Conservation (phyloP, 2,888 invertebrate genomes). For the Orchesellides sinensis region DNA sequence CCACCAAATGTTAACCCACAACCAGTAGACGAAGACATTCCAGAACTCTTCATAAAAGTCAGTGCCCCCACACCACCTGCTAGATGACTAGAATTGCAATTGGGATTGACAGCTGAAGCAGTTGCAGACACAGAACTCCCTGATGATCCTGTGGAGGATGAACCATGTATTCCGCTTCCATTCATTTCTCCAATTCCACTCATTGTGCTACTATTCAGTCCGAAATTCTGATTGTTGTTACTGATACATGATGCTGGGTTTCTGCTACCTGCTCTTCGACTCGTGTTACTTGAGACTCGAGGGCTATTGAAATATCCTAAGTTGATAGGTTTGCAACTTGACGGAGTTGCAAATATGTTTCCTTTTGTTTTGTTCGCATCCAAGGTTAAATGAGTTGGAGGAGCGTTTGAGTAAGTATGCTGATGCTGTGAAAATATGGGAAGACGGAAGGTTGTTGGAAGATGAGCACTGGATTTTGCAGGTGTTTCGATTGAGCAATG, state of each 20-base stretch:
- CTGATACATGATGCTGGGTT: constrained; percentile 40
- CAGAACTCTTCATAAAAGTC: constrained; percentile 63
- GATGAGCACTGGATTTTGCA: constrained; percentile 53
- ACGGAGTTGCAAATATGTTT: constrained; percentile 51
- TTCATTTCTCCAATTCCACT: constrained; percentile 26
- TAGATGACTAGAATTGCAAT: constrained; percentile 59
- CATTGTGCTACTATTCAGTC: constrained; percentile 35
- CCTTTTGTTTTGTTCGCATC: constrained; percentile 48
- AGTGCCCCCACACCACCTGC: constrained; percentile 51
- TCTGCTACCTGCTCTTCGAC: constrained; percentile 28
- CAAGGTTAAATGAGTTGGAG: constrained; percentile 40
- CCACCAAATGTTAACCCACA: constrained; percentile 59
- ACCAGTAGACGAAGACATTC: constrained; percentile 60
- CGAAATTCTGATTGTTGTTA: constrained; percentile 44
- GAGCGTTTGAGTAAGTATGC: constrained; percentile 55
- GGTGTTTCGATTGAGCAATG: constrained; percentile 64
- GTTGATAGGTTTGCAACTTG: constrained; percentile 51
- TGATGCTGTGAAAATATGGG: constrained; percentile 61
- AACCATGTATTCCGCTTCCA: constrained; percentile 32
- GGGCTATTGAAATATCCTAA: constrained; percentile 65
- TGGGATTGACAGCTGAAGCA: constrained; percentile 45
- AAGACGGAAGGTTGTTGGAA: constrained; percentile 59
- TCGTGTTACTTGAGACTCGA: constrained; percentile 52
- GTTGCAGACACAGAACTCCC: constrained; percentile 44
- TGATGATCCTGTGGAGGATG: constrained; percentile 51